Percentiles rank a stretch among this genome's conserved stretches.
Evolutionary conservation across 2,888 invertebrate genomes (phyloP).

Genomic region (Phytoseiulus persimilis): DNA sequence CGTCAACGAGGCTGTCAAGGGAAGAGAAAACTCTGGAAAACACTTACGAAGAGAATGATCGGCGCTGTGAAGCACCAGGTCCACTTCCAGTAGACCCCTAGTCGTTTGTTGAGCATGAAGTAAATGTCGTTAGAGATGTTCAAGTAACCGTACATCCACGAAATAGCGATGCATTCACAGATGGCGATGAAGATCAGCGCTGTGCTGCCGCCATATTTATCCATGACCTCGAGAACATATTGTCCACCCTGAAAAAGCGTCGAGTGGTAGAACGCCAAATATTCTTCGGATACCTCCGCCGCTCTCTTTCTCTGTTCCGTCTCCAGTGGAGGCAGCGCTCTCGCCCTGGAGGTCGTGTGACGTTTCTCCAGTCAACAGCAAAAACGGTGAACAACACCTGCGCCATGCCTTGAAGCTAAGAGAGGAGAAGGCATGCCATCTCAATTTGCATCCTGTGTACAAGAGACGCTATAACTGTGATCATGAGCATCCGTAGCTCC

Average conservation of each 20-base stretch:
- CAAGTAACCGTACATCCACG: conserved; percentile 64
- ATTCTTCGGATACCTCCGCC: conserved; percentile 35
- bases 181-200: conserved; percentile 62
- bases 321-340: conserved; percentile 43
- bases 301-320: neutral
- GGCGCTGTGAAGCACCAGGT: conserved; percentile 68
- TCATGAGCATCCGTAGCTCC: neutral
- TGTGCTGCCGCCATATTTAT: conserved; percentile 60
- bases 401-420: neutral
- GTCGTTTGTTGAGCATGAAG: conserved; percentile 62
- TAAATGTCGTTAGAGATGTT: conserved; percentile 56
- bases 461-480: neutral
- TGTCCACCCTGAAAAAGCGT: conserved; percentile 60
- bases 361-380: neutral
- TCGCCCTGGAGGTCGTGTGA: neutral
- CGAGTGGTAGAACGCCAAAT: conserved; percentile 47
- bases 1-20: neutral
- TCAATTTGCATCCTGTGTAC: neutral
- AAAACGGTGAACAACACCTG: neutral
- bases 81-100: conserved; percentile 60
- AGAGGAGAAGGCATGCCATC: neutral
- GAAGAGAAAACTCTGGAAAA: neutral
- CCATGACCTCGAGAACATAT: conserved; percentile 63
- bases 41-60: conserved; percentile 58
- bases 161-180: conserved; percentile 60